These are phyloP conservation scores for Mylabris phalerata DNA, from an alignment of 1,140 invertebrate genomes.

Conservation along the genomic window DNA sequence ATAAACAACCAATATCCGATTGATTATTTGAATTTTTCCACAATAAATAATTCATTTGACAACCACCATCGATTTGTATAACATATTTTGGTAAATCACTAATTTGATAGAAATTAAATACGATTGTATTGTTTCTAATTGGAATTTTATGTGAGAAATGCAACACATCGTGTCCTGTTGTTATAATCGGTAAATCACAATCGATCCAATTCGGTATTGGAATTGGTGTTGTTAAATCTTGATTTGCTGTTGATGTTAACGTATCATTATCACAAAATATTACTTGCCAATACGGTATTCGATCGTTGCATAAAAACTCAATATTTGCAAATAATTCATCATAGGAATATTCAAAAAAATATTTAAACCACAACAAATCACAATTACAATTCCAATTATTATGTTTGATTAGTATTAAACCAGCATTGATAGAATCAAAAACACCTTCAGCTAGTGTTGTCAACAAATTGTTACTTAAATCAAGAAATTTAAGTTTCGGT, in stretches of 20 bases:
- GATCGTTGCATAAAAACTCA: background rate
- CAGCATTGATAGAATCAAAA: background rate
- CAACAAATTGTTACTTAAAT: constrained; percentile 3
- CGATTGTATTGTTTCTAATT: too few relatives aligned
- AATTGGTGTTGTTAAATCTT: too few relatives aligned
- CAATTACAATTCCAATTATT: constrained; percentile 17
- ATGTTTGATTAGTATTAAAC: background rate
- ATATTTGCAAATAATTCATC: background rate
- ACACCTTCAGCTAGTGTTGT: constrained; percentile 10
- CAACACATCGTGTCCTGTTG: too few relatives aligned
- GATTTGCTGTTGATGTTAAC: too few relatives aligned
- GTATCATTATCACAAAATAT: constrained; percentile 5
- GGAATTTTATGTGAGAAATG: too few relatives aligned
- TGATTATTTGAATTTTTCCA: background rate
- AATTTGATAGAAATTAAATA: too few relatives aligned
- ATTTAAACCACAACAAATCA: constrained; percentile 18
- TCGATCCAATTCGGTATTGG: background rate
- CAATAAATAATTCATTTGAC: background rate
- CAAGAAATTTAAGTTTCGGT: background rate
- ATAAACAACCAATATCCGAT: background rate
- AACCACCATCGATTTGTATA: background rate
- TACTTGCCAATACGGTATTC: background rate
- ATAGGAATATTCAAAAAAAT: constrained; percentile 2
- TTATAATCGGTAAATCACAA: too few relatives aligned
- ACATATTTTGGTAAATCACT: background rate